Evolutionary conservation across 2,113 vertebrate species (phyloP), one percentile per base, ranked within the genome.

Genomic region (Alosa alosa): DNA sequence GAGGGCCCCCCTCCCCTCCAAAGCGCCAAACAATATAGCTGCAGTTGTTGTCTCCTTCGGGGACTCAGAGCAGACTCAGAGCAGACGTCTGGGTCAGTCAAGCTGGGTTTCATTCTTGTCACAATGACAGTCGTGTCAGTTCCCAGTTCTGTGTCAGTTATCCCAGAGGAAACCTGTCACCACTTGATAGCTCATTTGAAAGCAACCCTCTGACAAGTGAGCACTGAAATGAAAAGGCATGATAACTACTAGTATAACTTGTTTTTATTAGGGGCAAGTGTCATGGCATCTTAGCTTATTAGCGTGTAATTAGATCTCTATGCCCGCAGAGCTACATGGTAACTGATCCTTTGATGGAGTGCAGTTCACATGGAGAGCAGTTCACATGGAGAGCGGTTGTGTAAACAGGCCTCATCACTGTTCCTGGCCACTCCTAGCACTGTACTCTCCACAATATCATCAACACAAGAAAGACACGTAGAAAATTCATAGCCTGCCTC

Each of bases 361-460:
- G 72, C 36, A 39, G 72, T 36, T 78, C 72, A 39, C 5, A 39
- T 39, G 36, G 36, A 39, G 72, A 36, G 72, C 17, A 11, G 72
- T 78, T 39, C 31, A 39, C 5, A 39, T 39, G 36, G 36, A 39
- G 72, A 36, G 72, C 6, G 31, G 72, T 78, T 39, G 31, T 39
- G 36, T 13, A 78, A 78, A 78, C 31, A 72, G 25, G 72, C 31
- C 31, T 31, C 31, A 31, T 31, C 31, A 31, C 31, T 31, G 31
- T 31, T 31, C 31, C 31, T 31, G 31, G 31, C 25, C 36, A 39
- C 36, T 75, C 11, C 11, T 41, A 36, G 39, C 72, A 36, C 13
- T 78, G 72, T 78, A 78, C 72, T 15, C 39, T 78, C 72, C 72
- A 75, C 68, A 78, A 36, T 78, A 78, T 78, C 72, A 36, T 4